Conservation (phyloP, 2,797 vertebrate species). For the Centropyge bicolor region DNA sequence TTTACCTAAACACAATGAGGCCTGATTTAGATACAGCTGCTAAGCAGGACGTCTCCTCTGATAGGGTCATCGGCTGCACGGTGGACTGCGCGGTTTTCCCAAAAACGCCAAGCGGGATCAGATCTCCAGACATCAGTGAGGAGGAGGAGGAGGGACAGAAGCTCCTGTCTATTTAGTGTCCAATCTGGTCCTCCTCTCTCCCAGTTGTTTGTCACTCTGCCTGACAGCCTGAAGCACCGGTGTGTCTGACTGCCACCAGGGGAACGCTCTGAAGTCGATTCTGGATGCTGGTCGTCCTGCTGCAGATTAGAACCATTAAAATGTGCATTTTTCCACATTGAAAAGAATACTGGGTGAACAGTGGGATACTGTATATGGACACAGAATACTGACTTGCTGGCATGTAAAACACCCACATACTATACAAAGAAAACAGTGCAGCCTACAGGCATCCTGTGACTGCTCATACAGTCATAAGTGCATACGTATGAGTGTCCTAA, state of each 20-base stretch:
- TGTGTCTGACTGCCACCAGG: not conserved
- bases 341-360: not conserved
- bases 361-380: not conserved
- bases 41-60: constrained; percentile 16
- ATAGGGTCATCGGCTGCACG: constrained; percentile 7
- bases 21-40: constrained; percentile 32
- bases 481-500: not conserved
- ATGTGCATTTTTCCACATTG: not conserved
- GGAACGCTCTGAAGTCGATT: constrained; percentile 9
- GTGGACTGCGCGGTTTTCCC: not conserved
- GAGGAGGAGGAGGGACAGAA: not conserved
- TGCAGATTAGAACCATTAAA: not conserved
- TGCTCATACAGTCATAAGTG: not conserved
- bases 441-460: not conserved
- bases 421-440: not conserved
- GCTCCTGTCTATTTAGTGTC: constrained; percentile 26
- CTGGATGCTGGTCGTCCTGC: not conserved
- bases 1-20: constrained; percentile 31
- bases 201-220: constrained; percentile 50
- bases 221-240: constrained; percentile 42
- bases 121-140: constrained; percentile 5
- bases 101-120: constrained; percentile 14
- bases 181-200: constrained; percentile 30
- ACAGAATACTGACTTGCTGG: not conserved
- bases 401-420: not conserved